Evolutionary conservation across 2,113 vertebrate genomes (phyloP).

Genomic region (Dissostichus mawsoni): DNA sequence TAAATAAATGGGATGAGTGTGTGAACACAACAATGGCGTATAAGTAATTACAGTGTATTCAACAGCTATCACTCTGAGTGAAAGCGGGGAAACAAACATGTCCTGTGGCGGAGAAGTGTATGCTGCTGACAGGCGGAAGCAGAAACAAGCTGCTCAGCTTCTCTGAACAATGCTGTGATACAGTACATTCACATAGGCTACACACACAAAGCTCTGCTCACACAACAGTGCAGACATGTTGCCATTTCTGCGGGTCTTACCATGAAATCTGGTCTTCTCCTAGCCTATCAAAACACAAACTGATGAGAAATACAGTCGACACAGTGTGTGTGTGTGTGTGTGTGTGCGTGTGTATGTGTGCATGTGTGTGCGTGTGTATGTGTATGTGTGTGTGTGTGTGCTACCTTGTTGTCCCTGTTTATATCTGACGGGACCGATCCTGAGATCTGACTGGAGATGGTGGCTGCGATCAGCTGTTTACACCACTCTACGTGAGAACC

Average conservation of each 20-base stretch:
- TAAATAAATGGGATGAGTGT: too few relatives aligned
- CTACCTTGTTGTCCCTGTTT: slow-evolving; percentile 90
- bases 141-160: neutral
- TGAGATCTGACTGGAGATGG: slow-evolving; percentile 96
- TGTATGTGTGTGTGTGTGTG: neutral
- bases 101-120: neutral
- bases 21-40: too few relatives aligned
- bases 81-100: neutral
- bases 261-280: slow-evolving; percentile 53
- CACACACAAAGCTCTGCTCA: slow-evolving; percentile 13
- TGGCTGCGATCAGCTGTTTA: slow-evolving; percentile 98
- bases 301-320: slow-evolving; percentile 27
- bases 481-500: slow-evolving; percentile 99
- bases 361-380: neutral
- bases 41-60: neutral
- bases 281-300: slow-evolving; percentile 47
- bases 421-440: slow-evolving; percentile 85
- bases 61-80: neutral
- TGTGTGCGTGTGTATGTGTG: neutral
- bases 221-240: neutral
- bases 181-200: neutral
- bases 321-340: neutral
- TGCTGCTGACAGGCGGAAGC: slow-evolving; percentile 10
- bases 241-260: slow-evolving; percentile 26
- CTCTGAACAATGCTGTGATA: neutral